These are phyloP conservation scores for Brachypodius melanocephalos DNA, from an alignment of 2,113 vertebrate genomes.

Conservation along the genomic window DNA sequence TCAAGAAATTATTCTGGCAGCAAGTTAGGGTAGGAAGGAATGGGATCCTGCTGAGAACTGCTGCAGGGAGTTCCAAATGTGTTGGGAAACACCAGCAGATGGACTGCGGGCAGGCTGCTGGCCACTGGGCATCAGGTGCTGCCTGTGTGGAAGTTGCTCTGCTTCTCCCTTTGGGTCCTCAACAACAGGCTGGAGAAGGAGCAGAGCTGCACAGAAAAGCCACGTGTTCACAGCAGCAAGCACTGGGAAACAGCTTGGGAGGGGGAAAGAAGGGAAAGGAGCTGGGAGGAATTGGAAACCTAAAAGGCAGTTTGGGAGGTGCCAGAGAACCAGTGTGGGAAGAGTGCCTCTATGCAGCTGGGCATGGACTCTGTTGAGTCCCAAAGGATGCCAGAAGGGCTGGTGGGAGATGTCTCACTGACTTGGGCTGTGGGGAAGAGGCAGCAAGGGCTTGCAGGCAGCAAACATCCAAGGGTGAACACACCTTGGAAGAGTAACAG, in stretches of 20 bases:
- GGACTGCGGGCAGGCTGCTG: accelerated
- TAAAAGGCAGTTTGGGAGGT: neutral
- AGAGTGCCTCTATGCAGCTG: neutral
- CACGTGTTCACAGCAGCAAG: neutral
- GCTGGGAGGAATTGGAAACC: neutral
- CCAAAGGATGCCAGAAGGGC: neutral
- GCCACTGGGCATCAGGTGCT: neutral
- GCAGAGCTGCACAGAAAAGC: neutral
- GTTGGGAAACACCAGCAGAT: neutral
- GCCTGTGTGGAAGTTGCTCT: neutral
- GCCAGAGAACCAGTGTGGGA: neutral
- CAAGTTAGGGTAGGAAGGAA: neutral
- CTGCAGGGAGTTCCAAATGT: neutral
- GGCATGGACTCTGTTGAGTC: neutral
- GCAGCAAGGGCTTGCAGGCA: neutral
- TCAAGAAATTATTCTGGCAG: constrained; percentile 1
- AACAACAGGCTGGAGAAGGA: neutral
- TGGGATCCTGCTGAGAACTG: neutral
- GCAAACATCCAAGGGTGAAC: neutral
- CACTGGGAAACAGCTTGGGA: neutral
- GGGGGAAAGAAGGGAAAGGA: neutral
- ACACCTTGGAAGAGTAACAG: neutral
- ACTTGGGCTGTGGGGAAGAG: neutral
- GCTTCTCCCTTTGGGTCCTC: neutral
- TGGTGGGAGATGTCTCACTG: neutral